These are phyloP conservation scores for Pasiphila rectangulata DNA, from an alignment of 2,888 invertebrate species.

Conservation along the genomic window DNA sequence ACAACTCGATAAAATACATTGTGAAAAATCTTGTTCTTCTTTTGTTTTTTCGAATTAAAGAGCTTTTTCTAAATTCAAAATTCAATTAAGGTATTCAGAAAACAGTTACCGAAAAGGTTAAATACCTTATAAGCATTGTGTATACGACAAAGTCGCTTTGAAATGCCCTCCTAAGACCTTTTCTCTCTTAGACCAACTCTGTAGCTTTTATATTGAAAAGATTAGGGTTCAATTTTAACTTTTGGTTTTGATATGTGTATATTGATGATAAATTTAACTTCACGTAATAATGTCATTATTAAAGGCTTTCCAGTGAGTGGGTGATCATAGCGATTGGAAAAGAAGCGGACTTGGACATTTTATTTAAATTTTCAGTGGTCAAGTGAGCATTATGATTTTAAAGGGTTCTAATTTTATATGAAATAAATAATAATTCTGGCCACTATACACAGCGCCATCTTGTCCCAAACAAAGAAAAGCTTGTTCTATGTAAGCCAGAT, in stretches of 20 bases:
- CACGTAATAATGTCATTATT: slow-evolving; percentile 76
- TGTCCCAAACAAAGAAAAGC: too few relatives aligned
- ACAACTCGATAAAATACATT: slow-evolving; percentile 19
- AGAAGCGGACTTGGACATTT: slow-evolving; percentile 63
- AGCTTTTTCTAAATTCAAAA: slow-evolving; percentile 33
- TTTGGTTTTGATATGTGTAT: slow-evolving; percentile 15
- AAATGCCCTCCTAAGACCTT: slow-evolving; percentile 57
- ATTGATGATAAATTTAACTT: slow-evolving; percentile 43
- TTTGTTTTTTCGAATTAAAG: background rate
- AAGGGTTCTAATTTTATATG: slow-evolving; percentile 33
- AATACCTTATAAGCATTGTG: slow-evolving; percentile 59
- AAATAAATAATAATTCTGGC: too few relatives aligned
- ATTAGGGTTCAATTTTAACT: slow-evolving; percentile 37
- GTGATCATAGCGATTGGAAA: slow-evolving; percentile 64
- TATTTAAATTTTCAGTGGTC: slow-evolving; percentile 43
- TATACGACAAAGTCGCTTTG: slow-evolving; percentile 67
- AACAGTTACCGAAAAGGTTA: slow-evolving; percentile 56
- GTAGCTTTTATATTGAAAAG: slow-evolving; percentile 9
- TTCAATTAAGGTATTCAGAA: slow-evolving; percentile 33
- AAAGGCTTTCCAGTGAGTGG: slow-evolving; percentile 63
- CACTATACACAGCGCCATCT: too few relatives aligned
- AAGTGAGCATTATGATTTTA: slow-evolving; percentile 29
- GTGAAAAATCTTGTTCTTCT: slow-evolving; percentile 22
- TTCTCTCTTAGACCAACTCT: slow-evolving; percentile 12
- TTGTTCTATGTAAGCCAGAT: too few relatives aligned